Evolutionary conservation across 2,113 vertebrate species (phyloP), one percentile per base, ranked within the genome.

Genomic region (Osmerus mordax): DNA sequence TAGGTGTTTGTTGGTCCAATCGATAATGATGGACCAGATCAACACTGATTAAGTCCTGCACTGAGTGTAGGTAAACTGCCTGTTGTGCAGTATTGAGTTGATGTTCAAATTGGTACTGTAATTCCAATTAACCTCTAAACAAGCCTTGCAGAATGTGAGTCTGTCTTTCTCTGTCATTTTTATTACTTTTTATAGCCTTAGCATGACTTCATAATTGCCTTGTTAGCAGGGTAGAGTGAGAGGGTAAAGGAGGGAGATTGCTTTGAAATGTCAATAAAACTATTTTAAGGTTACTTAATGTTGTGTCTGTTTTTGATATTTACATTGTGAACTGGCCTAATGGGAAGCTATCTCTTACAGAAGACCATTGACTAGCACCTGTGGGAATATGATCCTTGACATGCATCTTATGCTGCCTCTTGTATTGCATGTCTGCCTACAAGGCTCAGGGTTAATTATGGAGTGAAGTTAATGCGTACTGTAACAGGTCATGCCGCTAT

Each of bases 181-280:
- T 82, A 86, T 92, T 92, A 87, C 83, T 55, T 92, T 92, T 91
- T 91, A 78, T 94, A 93, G 92, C 93, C 93, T 95, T 94, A 94
- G 93, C 94, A 95, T 96, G 94, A 93, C 91, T 89, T 92, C 90
- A 89, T 91, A 92, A 89, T 73, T 91, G 92, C 93, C 92, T 94
- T 89, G 84, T 88, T 63, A 83, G 89, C 85, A 63, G 70, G 86
- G 68, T 64, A 65, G 69, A 69, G 77, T 53, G 73, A 62, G 25
- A 12, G 65, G 16, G 55, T 88, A 87, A 86, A 36, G 69, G 72
- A 80, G 62, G 13, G 23, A 81, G 82, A 84, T 29, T 56, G 32
- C 63, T 73, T 71, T 83, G 51, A 75, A 63, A 84, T 91, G 84
- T 87, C 67, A 95, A 93, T 93, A 95, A 95, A 95, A 91, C 85